Percentiles rank a stretch among this genome's conserved stretches.
Conservation (phyloP, 2,888 invertebrate genomes). For the Aphidius colemani region DNA sequence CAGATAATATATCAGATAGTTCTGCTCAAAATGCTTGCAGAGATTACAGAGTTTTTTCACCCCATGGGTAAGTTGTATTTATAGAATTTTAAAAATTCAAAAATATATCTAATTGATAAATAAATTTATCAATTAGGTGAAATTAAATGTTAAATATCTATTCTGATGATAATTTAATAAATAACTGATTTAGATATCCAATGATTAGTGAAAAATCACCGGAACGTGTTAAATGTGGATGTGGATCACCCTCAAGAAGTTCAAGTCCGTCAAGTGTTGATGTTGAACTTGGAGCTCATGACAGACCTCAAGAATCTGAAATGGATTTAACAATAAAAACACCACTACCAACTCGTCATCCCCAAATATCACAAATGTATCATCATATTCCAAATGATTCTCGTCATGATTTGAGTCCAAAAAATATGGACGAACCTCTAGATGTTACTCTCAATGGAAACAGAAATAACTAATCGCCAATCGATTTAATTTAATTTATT, state of each 20-base stretch:
- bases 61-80: constrained; percentile 43
- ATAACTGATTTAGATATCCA: constrained; percentile 41
- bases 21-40: constrained; percentile 45
- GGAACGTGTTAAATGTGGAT: constrained; percentile 51
- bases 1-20: constrained; percentile 35
- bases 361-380: constrained; percentile 46
- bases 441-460: constrained; percentile 54
- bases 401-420: constrained; percentile 46
- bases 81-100: too few species aligned
- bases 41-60: constrained; percentile 51
- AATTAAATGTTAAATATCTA: background rate
- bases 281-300: constrained; percentile 27
- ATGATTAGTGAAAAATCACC: constrained; percentile 52
- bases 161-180: too few species aligned
- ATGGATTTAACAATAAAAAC: constrained; percentile 57
- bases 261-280: constrained; percentile 41
- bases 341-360: constrained; percentile 43
- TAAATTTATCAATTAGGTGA: background rate
- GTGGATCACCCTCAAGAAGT: constrained; percentile 46
- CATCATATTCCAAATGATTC: constrained; percentile 45
- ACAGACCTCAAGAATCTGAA: constrained; percentile 52
- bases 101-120: background rate
- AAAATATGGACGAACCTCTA: constrained; percentile 52
- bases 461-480: constrained; percentile 43
- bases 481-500: too few species aligned